Percentiles rank a stretch among this genome's conserved stretches.
Evolutionary conservation across 2,797 vertebrate genomes (phyloP).

Genomic region (Ceryle rudis): DNA sequence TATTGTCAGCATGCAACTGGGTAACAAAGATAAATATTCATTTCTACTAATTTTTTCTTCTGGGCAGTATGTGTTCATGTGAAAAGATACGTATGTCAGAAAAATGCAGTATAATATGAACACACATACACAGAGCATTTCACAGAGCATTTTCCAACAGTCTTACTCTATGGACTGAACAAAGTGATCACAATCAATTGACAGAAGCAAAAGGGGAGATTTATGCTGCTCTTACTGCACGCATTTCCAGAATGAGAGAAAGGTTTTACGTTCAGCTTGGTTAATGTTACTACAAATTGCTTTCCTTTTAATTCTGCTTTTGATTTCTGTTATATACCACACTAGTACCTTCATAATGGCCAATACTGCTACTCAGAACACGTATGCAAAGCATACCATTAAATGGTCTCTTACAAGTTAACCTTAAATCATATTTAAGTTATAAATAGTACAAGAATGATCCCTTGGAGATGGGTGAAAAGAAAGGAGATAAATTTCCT

Average conservation of each 20-base stretch:
- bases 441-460: background rate
- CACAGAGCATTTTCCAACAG: constrained; percentile 12
- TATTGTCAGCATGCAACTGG: background rate
- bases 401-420: background rate
- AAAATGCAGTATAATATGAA: background rate
- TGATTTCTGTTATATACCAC: background rate
- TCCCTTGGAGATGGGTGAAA: background rate
- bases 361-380: background rate
- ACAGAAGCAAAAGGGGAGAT: background rate
- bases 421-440: background rate
- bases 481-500: background rate
- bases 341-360: background rate
- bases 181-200: constrained; percentile 18
- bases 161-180: background rate
- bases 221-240: background rate
- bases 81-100: background rate
- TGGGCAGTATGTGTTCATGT: background rate
- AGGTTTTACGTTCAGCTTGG: background rate
- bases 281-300: background rate
- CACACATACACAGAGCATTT: background rate
- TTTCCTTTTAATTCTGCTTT: background rate
- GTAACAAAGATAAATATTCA: background rate
- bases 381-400: background rate
- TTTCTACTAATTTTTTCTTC: background rate
- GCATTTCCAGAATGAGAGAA: background rate